Evolutionary conservation across 2,888 invertebrate species (phyloP).

Genomic region (Scrobipalpa costella): DNA sequence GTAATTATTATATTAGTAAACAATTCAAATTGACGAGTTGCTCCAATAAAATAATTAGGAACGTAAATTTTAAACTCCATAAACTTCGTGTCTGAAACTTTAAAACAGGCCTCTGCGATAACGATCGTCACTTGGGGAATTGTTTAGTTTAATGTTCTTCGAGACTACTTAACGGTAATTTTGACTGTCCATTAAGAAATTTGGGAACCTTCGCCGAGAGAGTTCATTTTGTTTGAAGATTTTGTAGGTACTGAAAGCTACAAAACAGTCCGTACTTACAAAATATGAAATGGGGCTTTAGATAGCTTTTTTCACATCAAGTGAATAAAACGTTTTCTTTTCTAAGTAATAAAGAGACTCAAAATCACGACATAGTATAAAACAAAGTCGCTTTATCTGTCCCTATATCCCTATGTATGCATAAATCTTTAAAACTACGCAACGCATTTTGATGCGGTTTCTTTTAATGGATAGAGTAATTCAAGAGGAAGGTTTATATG

Average conservation of each 20-base stretch:
- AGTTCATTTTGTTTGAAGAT: slow-evolving; percentile 5
- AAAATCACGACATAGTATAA: too few relatives aligned
- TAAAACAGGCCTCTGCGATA: slow-evolving; percentile 46
- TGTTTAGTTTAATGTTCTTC: slow-evolving; percentile 61
- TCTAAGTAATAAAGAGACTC: too few relatives aligned
- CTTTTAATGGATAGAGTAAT: too few relatives aligned
- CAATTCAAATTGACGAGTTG: background rate
- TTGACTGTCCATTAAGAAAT: slow-evolving; percentile 66
- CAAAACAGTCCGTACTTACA: background rate
- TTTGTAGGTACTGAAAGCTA: background rate
- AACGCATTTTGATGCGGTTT: too few relatives aligned
- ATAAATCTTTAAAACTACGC: too few relatives aligned
- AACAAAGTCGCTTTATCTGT: too few relatives aligned
- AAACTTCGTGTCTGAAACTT: slow-evolving; percentile 26
- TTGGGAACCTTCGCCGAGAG: slow-evolving; percentile 37
- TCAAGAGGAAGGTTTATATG: too few relatives aligned
- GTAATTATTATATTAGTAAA: too few relatives aligned
- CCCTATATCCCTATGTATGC: too few relatives aligned
- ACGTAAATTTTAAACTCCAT: slow-evolving; percentile 22
- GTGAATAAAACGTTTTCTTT: too few relatives aligned
- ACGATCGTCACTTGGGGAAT: slow-evolving; percentile 54
- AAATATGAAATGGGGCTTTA: background rate
- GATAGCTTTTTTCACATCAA: too few relatives aligned
- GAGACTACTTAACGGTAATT: slow-evolving; percentile 63
- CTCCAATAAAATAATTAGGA: slow-evolving; percentile 23